phyloP scores from a whole-genome alignment of 2,113 vertebrate genomes.

The Pygoscelis antarcticus region DNA sequence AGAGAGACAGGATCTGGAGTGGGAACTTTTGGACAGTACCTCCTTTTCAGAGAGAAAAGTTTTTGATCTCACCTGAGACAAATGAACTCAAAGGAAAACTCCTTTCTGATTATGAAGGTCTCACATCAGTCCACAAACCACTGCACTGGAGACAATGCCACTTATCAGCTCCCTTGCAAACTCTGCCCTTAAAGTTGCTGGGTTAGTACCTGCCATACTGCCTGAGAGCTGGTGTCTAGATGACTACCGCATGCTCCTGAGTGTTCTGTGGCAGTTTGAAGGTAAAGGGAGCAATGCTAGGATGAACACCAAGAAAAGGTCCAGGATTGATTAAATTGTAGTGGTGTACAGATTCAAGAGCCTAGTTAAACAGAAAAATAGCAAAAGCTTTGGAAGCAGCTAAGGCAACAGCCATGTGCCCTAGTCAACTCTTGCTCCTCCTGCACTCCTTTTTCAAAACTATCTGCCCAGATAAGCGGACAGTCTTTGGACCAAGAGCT shows the following conservation, averaged over 20 bases:
- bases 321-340: neutral
- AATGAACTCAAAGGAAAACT: neutral
- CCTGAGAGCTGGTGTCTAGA: neutral
- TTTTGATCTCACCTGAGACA: neutral
- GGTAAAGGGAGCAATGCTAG: neutral
- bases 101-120: neutral
- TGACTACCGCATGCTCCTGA: accelerated
- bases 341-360: neutral
- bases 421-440: neutral
- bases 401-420: neutral
- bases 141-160: neutral
- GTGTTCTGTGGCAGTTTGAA: neutral
- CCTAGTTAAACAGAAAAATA: neutral
- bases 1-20: neutral
- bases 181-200: neutral
- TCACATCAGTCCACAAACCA: neutral
- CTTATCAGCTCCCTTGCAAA: neutral
- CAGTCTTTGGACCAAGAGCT: neutral
- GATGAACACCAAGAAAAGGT: neutral
- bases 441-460: neutral
- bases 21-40: neutral
- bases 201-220: neutral
- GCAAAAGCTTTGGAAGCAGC: neutral
- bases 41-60: neutral
- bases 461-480: neutral